Base-by-base conservation (phyloP, 2,888 invertebrate species). In the Camponotus fellah region DNA sequence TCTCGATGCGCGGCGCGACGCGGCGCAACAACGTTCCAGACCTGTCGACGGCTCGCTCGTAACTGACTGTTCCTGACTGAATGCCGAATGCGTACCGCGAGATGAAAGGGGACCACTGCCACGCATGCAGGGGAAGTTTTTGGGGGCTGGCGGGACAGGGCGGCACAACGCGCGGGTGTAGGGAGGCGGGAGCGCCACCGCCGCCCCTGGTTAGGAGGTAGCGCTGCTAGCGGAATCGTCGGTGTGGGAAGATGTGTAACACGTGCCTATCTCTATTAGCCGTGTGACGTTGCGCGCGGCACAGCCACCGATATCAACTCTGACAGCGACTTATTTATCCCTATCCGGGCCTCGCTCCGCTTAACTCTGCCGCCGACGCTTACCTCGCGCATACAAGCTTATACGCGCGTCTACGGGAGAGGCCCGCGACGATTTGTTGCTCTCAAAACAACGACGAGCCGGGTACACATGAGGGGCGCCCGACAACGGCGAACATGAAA, bases 91-190 rank as follows among this genome's bases (percentile, higher is more conserved):
- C 93, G 93, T 94, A 92, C 91, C 89, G 92, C 90, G 91, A 92
- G 93, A 93, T 92, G 93, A 93, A 94, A 94, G 94, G 93, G 93
- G 94, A 92, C 89, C 90, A 88, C 89, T 90, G 91, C 90, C 91
- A 94, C 94, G 94, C 94, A 94, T 93, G 94, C 94, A 94, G 94
- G 94, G 94, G 94, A 94, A 94, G 93, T 93, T 93, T 94, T 93
- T 90, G 93, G 91, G 88, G 84, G 87, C 88, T 87, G 89, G 89
- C 87, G 92, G 90, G 91, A 88, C 88, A 88, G 87, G 60, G 89
- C 84, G 90, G 89, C 83, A 90, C 85, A 84, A 82, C 77, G 83
- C 81, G 80, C 81, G 80, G 86, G 82, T 21, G 68, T 56, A 91
- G 95, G 95, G 89, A 95, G 95, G 8, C 94, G 95, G 65, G 94